A percentile compares a stretch with the other conserved stretches of the same genome.
These are phyloP conservation scores for Psylliodes chrysocephalus DNA, from an alignment of 2,888 invertebrate species.

Conservation along the genomic window DNA sequence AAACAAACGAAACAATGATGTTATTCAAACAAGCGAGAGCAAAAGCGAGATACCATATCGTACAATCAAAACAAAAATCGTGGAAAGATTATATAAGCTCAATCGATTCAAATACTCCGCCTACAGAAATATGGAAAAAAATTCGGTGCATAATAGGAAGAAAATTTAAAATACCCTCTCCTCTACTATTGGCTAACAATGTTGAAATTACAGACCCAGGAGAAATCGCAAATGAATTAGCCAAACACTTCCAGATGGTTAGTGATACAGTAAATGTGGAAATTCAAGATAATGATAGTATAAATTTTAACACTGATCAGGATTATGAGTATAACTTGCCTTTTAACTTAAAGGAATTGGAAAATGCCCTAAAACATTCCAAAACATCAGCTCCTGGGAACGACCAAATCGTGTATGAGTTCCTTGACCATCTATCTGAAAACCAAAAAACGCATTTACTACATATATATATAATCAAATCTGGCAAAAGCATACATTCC, in stretches of 20 bases:
- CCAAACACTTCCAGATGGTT: slow-evolving; percentile 5
- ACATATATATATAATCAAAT: slow-evolving; percentile 26
- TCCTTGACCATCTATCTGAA: neutral
- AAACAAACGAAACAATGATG: slow-evolving; percentile 14
- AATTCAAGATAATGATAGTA: neutral
- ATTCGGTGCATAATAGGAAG: slow-evolving; percentile 9
- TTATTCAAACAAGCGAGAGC: slow-evolving; percentile 13
- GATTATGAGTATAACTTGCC: neutral
- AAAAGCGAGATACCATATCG: slow-evolving; percentile 15
- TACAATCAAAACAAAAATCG: neutral
- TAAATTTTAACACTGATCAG: too few species aligned
- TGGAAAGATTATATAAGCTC: slow-evolving; percentile 13
- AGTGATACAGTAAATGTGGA: neutral
- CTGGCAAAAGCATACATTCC: slow-evolving; percentile 13
- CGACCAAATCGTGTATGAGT: slow-evolving; percentile 14
- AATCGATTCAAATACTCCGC: neutral
- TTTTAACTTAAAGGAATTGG: slow-evolving; percentile 1
- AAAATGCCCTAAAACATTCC: neutral
- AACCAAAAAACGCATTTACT: slow-evolving; percentile 1
- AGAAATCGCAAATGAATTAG: slow-evolving; percentile 4
- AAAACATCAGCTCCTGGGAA: slow-evolving; percentile 15
- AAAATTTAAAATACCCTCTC: neutral
- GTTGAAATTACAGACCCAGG: neutral
- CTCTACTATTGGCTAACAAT: neutral
- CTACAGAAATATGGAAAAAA: slow-evolving; percentile 21